Conservation (phyloP, 2,888 invertebrate species). For the Sesamia inferens region DNA sequence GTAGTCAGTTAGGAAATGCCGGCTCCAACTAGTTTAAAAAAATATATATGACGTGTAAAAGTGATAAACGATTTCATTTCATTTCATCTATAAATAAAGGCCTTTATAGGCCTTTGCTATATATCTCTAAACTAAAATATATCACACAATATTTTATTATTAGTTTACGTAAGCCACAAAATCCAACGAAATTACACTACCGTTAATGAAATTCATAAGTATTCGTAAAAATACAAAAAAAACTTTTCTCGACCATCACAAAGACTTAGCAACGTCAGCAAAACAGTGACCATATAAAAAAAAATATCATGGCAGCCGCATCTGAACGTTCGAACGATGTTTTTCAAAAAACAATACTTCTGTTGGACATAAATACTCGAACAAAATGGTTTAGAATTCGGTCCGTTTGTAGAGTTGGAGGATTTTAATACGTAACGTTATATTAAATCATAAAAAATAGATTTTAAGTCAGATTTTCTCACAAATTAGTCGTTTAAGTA, state of each 20-base stretch:
- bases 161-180: background rate
- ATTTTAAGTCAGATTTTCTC: background rate
- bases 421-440: conserved; percentile 13
- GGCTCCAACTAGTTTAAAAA: too few relatives aligned
- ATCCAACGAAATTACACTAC: background rate
- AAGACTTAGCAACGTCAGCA: conserved; percentile 27
- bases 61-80: too few relatives aligned
- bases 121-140: conserved; percentile 14
- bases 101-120: background rate
- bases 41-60: too few relatives aligned
- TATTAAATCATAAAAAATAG: background rate
- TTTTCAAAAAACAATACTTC: conserved; percentile 55
- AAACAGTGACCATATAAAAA: conserved; percentile 49
- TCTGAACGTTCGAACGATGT: conserved; percentile 44
- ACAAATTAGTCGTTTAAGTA: background rate
- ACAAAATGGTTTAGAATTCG: conserved; percentile 38
- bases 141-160: background rate
- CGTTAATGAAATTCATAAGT: conserved; percentile 3
- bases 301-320: conserved; percentile 44
- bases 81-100: background rate
- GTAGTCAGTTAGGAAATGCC: too few relatives aligned
- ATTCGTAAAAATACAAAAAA: conserved; percentile 28
- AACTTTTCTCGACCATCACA: conserved; percentile 18
- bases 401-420: conserved; percentile 23
- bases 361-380: conserved; percentile 46